Percentiles rank a stretch among this genome's conserved stretches.
phyloP scores from a whole-genome alignment of 2,113 vertebrate genomes.

The Myrmecophaga tridactyla region DNA sequence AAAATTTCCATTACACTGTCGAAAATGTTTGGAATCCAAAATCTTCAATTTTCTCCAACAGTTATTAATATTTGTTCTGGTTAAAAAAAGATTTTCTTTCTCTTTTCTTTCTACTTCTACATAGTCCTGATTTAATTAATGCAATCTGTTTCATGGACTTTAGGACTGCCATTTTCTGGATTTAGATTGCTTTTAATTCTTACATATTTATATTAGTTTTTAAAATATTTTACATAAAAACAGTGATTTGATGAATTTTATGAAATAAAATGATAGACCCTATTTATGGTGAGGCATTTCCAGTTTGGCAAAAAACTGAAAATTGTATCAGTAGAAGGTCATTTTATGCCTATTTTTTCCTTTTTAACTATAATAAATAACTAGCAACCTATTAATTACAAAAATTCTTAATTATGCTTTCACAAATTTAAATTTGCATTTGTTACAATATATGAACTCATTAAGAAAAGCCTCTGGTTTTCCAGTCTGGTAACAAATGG shows the following conservation, averaged over 20 bases:
- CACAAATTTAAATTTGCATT: constrained; percentile 77
- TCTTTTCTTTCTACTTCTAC: constrained; percentile 47
- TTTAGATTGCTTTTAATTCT: constrained; percentile 59
- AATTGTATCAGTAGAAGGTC: constrained; percentile 71
- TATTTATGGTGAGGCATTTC: constrained; percentile 68
- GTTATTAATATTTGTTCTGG: constrained; percentile 71
- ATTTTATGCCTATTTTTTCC: constrained; percentile 72
- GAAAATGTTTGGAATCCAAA: constrained; percentile 81
- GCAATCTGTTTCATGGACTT: constrained; percentile 76
- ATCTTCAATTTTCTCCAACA: constrained; percentile 73
- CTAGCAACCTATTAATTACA: constrained; percentile 79
- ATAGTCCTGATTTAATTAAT: constrained; percentile 42
- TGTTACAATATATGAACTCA: constrained; percentile 77
- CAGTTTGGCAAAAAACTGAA: constrained; percentile 61
- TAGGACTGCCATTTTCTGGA: constrained; percentile 57
- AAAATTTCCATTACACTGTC: constrained; percentile 75
- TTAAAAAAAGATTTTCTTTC: constrained; percentile 48
- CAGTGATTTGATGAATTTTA: constrained; percentile 53
- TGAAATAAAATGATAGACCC: constrained; percentile 60
- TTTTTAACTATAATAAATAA: constrained; percentile 82
- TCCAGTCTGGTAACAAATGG: constrained; percentile 82
- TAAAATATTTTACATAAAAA: constrained; percentile 57
- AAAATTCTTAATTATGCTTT: constrained; percentile 75
- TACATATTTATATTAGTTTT: constrained; percentile 41
- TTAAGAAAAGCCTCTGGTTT: constrained; percentile 78